Percentiles rank a stretch among this genome's conserved stretches.
These are phyloP conservation scores for Drosophila nr. medialis DNA, from an alignment of 2,888 invertebrate genomes.

Conservation along the genomic window DNA sequence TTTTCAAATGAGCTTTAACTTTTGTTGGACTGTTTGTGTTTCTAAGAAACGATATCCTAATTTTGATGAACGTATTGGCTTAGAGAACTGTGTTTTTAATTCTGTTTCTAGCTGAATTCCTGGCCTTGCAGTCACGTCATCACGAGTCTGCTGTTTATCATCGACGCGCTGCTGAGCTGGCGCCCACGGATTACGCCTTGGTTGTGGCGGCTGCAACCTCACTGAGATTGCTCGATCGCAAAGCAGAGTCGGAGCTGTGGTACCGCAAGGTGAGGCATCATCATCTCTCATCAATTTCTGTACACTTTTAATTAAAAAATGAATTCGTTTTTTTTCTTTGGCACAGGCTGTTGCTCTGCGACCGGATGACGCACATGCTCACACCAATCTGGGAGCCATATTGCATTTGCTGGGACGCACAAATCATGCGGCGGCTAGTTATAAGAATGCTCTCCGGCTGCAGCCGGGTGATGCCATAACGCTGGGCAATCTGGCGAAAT, in stretches of 20 bases:
- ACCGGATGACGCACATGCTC: constrained; percentile 93
- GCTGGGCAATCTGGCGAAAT: constrained; percentile 93
- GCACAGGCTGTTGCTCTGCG: constrained; percentile 84
- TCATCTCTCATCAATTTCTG: neutral
- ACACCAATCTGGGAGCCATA: constrained; percentile 98
- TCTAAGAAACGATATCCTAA: neutral
- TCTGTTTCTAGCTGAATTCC: constrained; percentile 91
- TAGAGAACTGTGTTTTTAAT: neutral
- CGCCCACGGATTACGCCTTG: constrained; percentile 92
- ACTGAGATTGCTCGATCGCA: constrained; percentile 92
- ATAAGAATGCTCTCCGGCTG: constrained; percentile 92
- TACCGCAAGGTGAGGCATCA: constrained; percentile 89
- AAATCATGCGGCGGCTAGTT: constrained; percentile 93
- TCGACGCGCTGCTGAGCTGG: constrained; percentile 91
- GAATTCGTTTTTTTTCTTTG: rapidly evolving
- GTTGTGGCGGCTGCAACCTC: constrained; percentile 95
- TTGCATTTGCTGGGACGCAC: constrained; percentile 96
- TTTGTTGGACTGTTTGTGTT: neutral
- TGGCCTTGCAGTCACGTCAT: constrained; percentile 91
- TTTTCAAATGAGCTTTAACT: neutral
- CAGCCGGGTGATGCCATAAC: constrained; percentile 96
- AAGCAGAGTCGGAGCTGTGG: constrained; percentile 93
- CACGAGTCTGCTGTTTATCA: constrained; percentile 93
- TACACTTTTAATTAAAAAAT: neutral
- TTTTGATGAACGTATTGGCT: neutral